Percentiles rank a stretch among this genome's conserved stretches.
Evolutionary conservation across 64 coral and sea anemone genomes (phyloP).

Genomic region (Montipora efflorescens): DNA sequence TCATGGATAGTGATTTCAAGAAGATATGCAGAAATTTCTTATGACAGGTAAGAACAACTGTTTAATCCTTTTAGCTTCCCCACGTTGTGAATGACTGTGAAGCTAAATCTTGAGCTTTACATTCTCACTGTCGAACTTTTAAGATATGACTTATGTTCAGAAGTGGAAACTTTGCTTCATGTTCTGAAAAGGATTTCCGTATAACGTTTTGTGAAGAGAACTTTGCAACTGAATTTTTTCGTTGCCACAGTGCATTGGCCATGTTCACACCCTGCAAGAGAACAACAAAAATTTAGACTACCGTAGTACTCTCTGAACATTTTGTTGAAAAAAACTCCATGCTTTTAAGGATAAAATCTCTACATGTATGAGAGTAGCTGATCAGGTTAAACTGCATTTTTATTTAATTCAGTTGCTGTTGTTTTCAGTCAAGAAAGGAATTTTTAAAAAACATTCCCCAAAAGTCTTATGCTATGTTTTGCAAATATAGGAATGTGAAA

Average conservation of each 20-base stretch:
- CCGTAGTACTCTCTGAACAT: no score
- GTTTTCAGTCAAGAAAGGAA: background rate
- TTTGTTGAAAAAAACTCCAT: no score
- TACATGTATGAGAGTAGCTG: no score
- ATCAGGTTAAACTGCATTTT: no score
- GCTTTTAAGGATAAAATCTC: no score
- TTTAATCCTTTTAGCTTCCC: background rate
- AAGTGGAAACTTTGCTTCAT: constrained; percentile 24
- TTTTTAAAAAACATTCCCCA: no score
- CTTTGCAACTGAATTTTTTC: background rate
- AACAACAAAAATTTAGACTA: background rate
- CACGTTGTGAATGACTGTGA: background rate
- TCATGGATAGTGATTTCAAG: background rate
- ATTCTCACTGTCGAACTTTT: constrained; percentile 24
- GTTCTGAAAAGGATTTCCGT: constrained; percentile 1
- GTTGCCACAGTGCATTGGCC: background rate
- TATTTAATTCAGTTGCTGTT: no score
- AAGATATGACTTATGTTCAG: constrained; percentile 14
- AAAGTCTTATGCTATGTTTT: no score
- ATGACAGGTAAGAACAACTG: background rate
- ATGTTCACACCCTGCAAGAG: background rate
- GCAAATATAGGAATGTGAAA: no score
- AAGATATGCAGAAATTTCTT: background rate
- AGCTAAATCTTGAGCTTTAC: background rate
- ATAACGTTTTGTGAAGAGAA: constrained; percentile 11